Base-by-base conservation (phyloP, 92 coral and sea anemone genomes). In the Actinostola sp. region DNA sequence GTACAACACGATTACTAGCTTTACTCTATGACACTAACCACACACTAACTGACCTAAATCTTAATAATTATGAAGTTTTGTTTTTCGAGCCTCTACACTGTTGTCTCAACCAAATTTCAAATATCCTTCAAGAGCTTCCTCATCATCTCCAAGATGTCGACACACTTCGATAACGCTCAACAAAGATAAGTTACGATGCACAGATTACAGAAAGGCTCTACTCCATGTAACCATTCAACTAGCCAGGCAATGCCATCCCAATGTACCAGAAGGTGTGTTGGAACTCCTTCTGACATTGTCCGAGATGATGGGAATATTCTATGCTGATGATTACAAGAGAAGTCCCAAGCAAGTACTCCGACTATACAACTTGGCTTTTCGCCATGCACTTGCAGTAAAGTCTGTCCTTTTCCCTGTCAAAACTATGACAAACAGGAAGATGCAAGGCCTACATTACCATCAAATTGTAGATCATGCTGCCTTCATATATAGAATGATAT, bases 391-490 rank as follows among this genome's bases (percentile, higher is more conserved):
- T 4, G 79, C 72, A n/a, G 44, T 79, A 38, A 67, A 46, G 15
- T 36, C 36, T 45, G 53, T 44, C 10, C 50, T 75, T 12, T 63
- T 63, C 9, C 71, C 81, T 63, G 63, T 72, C 26, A 75, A 75
- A 43, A 38, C 57, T 53, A 46, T 75, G 20, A 45, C 72, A 48
- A 42, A 12, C 9, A 50, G 72, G 43, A 75, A 75, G 63, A 63
- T 75, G 2, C 63, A 55, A 32, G 81, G 81, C 10, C 64, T 75
- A 11, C 61, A 80, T 60, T 70, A 72, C 55, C 84, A 79, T 69
- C 51, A 70, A 42, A 70, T 68, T 25, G 72, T 72, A 0, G 63
- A 71, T 66, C 86, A 81, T 73, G 86, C 81, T n/a, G 63, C 81
- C 50, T 55, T 81, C 26, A 61, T 81, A 28, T 64, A 81, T 46